Evolutionary conservation across 2,113 vertebrate species (phyloP), one percentile per base, ranked within the genome.

Genomic region (Tauraco erythrolophus): DNA sequence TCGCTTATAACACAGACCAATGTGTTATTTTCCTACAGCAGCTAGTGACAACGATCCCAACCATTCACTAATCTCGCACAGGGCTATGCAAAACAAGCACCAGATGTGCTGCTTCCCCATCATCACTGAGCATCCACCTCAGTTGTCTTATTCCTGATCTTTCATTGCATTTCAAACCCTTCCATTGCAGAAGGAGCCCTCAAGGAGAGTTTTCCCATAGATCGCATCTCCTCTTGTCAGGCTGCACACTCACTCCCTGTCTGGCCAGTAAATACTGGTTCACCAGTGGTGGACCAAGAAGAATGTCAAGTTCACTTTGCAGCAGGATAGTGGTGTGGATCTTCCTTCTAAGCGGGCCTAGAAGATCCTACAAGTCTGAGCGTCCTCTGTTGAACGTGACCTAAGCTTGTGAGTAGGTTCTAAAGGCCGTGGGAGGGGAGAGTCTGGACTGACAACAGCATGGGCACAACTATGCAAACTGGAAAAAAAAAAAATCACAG

Each of bases 201-300:
- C 39, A 25, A 14, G 30, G 24, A 79, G 45, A 31, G 12, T 31
- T 51, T 53, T 72, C 18, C 22, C 39, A 9, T 19, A 0, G 0
- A 18, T 7, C 0, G 0, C 22, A 24, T 58, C 50, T 19, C 23
- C 31, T 71, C 41, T 41, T 4, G 9, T 19, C 53, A 43, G 68
- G 56, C 25, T 90, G 62, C 23, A 5, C 0, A 2, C 31, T 45
- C 3, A 0, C 2, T 14, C 46, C 9, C 8, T 17, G 43, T 14
- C 48, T 68, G 72, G 21, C 4, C 64, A 58, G 15, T 6, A 60
- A 24, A 24, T 56, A 14, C 14, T 58, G 21, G 8, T 13, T 41
- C 39, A 62, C 6, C 10, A 13, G 25, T 1, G 33, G 24, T 19
- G 31, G 31, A 57, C 8, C 35, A 61, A 81, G 37, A 1, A 37